Base-by-base conservation (phyloP, 2,888 invertebrate genomes). In the Yponomeuta plumbellus region DNA sequence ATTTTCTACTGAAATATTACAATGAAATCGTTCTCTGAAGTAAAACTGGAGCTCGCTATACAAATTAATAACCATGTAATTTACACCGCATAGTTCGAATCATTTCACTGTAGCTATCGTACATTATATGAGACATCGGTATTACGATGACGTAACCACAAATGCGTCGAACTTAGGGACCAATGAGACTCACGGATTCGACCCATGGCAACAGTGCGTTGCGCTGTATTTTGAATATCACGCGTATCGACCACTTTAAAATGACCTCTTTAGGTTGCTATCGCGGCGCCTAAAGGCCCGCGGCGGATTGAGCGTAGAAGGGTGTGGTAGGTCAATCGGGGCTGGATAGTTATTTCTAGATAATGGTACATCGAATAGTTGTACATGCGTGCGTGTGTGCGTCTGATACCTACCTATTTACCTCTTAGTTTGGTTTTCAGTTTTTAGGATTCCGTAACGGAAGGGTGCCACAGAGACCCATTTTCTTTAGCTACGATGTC, bases 121-220 rank as follows among this genome's bases (percentile, higher is more conserved):
- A 52, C 17, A 52, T 52, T 4, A 52, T 5, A 34, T 52, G 44
- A 52, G 17, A 52, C 17, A 52, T 17, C 17, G 44, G 44, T 34
- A 52, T 17, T 17, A 17, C 13, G 44, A 52, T 52, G 44, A 52
- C 44, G 44, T 52, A 13, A 52, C 44, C 13, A 17, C 17, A 52
- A 17, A 52, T 52, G 44, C 44, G 13, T 13, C 17, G 44, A 34
- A 34, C 34, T 34, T 34, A 34, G 34, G 26, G 26, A 26, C 22
- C 22, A 26, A 58, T 58, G 58, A 8, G 58, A 58, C 21, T 58
- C 58, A 5, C n/a, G 58, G 58, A 20, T 6, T 20, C 62, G 52
- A 79, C 79, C 78, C 86, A 73, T 87, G 80, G 86, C 82, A 87
- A 88, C 86, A 81, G 79, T 86, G 84, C 86, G 85, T 80, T 75